Conservation (phyloP, 1,140 invertebrate species). For the Hydropsyche tenuis region DNA sequence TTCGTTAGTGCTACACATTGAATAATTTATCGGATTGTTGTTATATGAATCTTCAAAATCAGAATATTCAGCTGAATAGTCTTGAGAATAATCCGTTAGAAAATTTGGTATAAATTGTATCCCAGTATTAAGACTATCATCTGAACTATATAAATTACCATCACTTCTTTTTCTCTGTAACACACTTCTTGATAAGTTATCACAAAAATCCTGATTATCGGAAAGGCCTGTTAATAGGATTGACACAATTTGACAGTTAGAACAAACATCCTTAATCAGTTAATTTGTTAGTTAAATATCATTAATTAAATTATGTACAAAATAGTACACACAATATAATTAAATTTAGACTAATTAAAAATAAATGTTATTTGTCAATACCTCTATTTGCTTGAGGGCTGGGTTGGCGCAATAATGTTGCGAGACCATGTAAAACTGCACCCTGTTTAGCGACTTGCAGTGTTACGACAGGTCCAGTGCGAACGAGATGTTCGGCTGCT, state of each 20-base stretch:
- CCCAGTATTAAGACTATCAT: constrained; percentile 56
- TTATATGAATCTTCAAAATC: constrained; percentile 10
- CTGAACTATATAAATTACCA: constrained; percentile 56
- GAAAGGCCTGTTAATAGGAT: constrained; percentile 8
- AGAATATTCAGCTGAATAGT: constrained; percentile 53
- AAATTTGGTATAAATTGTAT: constrained; percentile 57
- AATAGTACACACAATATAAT: too few relatives aligned
- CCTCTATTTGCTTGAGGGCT: constrained; percentile 84
- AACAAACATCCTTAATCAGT: too few relatives aligned
- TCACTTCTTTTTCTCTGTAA: not conserved
- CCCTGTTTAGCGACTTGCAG: constrained; percentile 97
- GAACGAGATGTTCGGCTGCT: constrained; percentile 94
- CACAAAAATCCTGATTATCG: not conserved
- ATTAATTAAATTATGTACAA: too few relatives aligned
- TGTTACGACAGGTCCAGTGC: constrained; percentile 91
- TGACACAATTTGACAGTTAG: not conserved
- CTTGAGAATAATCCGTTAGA: constrained; percentile 57
- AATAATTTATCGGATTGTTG: not conserved
- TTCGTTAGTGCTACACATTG: not conserved
- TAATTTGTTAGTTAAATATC: too few relatives aligned
- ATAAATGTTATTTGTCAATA: constrained; percentile 57
- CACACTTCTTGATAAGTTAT: not conserved
- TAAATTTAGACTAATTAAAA: constrained; percentile 2
- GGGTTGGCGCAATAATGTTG: constrained; percentile 90
- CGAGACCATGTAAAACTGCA: constrained; percentile 95